A percentile compares a stretch with the other conserved stretches of the same genome.
phyloP scores from a whole-genome alignment of 2,888 invertebrate species.

The Eubasilissa splendida region DNA sequence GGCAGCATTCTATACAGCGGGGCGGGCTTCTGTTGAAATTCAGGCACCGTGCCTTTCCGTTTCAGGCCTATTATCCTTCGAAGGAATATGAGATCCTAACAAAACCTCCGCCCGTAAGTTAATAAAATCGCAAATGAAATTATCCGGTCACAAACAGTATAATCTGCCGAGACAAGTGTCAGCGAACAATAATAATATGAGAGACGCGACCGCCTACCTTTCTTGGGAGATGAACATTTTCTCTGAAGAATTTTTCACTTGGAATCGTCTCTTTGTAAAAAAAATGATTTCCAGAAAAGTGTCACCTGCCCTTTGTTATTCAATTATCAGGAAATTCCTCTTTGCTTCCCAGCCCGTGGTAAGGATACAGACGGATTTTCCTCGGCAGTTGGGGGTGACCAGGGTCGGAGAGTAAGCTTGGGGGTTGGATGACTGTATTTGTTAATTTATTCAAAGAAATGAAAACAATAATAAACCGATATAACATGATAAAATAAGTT shows the following conservation, averaged over 20 bases:
- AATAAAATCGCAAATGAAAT: slow-evolving; percentile 50
- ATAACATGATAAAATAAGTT: too few species aligned
- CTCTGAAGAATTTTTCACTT: slow-evolving; percentile 39
- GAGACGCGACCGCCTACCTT: slow-evolving; percentile 1
- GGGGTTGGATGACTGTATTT: too few species aligned
- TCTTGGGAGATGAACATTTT: too few species aligned
- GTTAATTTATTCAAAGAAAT: too few species aligned
- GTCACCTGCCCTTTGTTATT: slow-evolving; percentile 57
- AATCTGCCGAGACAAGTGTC: slow-evolving; percentile 44
- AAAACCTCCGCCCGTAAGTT: slow-evolving; percentile 37
- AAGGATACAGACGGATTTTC: too few species aligned
- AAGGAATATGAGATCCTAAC: slow-evolving; percentile 26
- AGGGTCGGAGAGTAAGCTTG: too few species aligned
- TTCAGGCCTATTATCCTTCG: slow-evolving; percentile 15
- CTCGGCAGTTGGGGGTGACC: background rate
- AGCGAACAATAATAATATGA: slow-evolving; percentile 36
- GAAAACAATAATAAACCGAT: too few species aligned
- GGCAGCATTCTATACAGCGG: background rate
- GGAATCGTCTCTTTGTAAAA: slow-evolving; percentile 35
- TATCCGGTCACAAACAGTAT: slow-evolving; percentile 54
- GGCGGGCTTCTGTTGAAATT: background rate
- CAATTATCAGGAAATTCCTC: slow-evolving; percentile 57
- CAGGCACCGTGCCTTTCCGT: slow-evolving; percentile 20
- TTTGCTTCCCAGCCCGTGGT: background rate
- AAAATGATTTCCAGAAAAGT: slow-evolving; percentile 50